These are phyloP conservation scores for Chelon labrosus DNA, from an alignment of 2,797 vertebrate genomes.

Conservation along the genomic window DNA sequence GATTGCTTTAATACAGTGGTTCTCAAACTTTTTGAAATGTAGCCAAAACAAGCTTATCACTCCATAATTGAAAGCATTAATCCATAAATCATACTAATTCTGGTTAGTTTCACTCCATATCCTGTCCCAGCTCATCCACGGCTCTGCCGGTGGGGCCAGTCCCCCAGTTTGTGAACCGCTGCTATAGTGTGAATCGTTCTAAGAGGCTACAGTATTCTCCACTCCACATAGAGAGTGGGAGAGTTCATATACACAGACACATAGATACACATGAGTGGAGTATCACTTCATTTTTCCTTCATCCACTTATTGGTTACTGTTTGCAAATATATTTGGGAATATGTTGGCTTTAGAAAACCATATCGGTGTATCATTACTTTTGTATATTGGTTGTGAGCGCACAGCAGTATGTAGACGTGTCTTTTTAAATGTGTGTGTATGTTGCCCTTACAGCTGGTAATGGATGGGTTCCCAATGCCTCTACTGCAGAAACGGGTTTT, in stretches of 20 bases:
- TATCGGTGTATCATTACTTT: conserved; percentile 28
- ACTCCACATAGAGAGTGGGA: not conserved
- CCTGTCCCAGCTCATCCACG: no score
- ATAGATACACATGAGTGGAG: not conserved
- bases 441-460: conserved; percentile 40
- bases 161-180: no score
- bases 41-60: no score
- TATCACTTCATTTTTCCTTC: conserved; percentile 7
- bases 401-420: conserved; percentile 23
- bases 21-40: no score
- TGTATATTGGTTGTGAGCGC: conserved; percentile 55
- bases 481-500: conserved; percentile 50
- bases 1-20: no score
- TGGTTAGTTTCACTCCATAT: no score
- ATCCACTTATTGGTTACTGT: conserved; percentile 10
- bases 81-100: no score
- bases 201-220: not conserved
- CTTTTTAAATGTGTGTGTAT: conserved; percentile 28
- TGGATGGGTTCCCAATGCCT: conserved; percentile 50
- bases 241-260: not conserved
- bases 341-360: conserved; percentile 20
- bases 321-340: conserved; percentile 5
- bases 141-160: no score
- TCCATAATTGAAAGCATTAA: no score
- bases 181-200: no score